Base-by-base conservation (phyloP, 1,140 invertebrate species). In the Pissodes strobi region DNA sequence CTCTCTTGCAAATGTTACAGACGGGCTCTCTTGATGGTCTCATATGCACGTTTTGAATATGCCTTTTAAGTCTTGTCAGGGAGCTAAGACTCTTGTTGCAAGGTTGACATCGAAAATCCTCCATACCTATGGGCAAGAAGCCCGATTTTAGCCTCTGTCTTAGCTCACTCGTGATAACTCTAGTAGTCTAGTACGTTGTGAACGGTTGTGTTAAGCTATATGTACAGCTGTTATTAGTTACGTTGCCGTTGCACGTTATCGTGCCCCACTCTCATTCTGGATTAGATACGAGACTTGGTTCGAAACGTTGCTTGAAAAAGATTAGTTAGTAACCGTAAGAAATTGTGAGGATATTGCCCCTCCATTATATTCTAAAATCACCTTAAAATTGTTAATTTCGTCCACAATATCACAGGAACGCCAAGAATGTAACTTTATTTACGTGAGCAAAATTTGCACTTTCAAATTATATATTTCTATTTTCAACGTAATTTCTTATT, bases 31-130 rank as follows among this genome's bases (percentile, higher is more conserved):
- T 86, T 77, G 89, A 90, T 69, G 90, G 90, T 72, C 88, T 84
- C 85, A 90, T 90, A 82, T 91, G 90, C 73, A 91, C 90, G 83
- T 91, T 91, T 84, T 91, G 90, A 82, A 91, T 90, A 82, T 92
- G 90, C 69, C 89, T 86, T 83, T 90, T 91, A 79, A 91, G 86
- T 74, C 90, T 86, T 72, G 90, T 91, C 79, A 91, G 82, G 68
- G 90, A 91, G 75, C 89, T 90, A 73, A 90, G 82, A 80, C 88
- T 90, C 86, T 91, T 91, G 86, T 91, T 91, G 88, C 90, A 92
- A 74, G 89, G 89, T 83, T 90, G 89, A 83, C 89, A 91, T 79
- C 89, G 85, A 85, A 90, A 91, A 82, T 90, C 88, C 82, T 90
- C 89, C 74, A 85, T 86, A 79, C 74, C 74, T 72, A 70, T 69